A percentile compares a stretch with the other conserved stretches of the same genome.
These are phyloP conservation scores for Larimichthys polyactis DNA, from an alignment of 2,113 vertebrate species.

Conservation along the genomic window DNA sequence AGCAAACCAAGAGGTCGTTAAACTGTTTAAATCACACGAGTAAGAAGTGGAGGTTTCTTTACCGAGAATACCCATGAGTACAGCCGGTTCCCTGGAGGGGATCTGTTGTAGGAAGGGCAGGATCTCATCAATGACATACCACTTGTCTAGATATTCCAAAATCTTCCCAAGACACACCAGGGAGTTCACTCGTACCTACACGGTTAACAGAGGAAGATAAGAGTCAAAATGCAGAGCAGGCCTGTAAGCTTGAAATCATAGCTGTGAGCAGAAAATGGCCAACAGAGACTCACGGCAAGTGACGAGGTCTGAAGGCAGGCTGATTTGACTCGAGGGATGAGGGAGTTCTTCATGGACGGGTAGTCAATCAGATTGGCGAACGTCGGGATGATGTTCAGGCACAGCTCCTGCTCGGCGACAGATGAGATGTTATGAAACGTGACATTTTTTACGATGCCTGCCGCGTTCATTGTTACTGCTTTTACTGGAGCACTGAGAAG, in stretches of 20 bases:
- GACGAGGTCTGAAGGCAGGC: constrained; percentile 98
- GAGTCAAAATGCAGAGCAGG: background rate
- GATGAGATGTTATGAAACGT: constrained; percentile 11
- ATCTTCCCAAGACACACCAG: constrained; percentile 98
- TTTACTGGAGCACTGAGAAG: constrained; percentile 1
- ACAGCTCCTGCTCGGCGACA: constrained; percentile 90
- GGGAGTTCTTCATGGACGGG: constrained; percentile 98
- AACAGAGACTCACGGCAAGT: constrained; percentile 90
- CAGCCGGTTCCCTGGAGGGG: constrained; percentile 96
- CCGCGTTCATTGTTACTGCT: background rate
- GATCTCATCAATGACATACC: constrained; percentile 98
- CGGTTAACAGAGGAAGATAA: background rate
- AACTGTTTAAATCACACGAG: background rate
- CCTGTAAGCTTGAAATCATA: background rate
- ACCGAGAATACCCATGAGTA: constrained; percentile 99
- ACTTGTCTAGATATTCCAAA: constrained; percentile 98
- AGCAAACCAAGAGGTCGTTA: background rate
- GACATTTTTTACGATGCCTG: constrained; percentile 17
- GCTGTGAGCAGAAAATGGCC: background rate
- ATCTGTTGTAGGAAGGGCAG: constrained; percentile 98
- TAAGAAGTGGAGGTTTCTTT: constrained; percentile 43
- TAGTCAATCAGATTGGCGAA: constrained; percentile 99
- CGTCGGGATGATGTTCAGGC: constrained; percentile 97
- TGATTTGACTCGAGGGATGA: constrained; percentile 97
- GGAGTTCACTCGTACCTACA: constrained; percentile 97